phyloP scores from a whole-genome alignment of 2,113 vertebrate species.

The Corythaixoides concolor region DNA sequence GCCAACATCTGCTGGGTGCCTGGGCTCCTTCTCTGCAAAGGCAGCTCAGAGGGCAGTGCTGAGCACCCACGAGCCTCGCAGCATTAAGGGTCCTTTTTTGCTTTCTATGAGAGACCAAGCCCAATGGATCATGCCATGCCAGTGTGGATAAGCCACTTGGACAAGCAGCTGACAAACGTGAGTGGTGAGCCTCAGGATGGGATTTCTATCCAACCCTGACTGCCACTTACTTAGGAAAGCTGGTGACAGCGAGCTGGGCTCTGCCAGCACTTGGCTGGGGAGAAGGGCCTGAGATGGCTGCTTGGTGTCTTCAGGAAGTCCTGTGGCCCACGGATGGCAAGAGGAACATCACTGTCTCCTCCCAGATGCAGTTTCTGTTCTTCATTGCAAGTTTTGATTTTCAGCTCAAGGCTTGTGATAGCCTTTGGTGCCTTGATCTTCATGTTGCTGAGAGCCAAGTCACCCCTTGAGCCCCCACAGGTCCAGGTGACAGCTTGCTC shows the following conservation, averaged over 20 bases:
- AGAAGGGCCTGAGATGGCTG: not conserved
- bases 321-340: too few species aligned
- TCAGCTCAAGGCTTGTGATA: not conserved
- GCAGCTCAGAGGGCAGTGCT: fast-evolving
- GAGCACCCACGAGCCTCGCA: not conserved
- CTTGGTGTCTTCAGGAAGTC: not conserved
- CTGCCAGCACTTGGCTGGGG: not conserved
- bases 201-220: not conserved
- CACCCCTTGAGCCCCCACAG: not conserved
- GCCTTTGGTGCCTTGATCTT: not conserved
- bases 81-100: fast-evolving
- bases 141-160: not conserved
- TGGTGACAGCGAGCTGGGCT: not conserved
- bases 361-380: not conserved
- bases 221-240: not conserved
- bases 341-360: not conserved
- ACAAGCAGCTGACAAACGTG: not conserved
- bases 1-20: not conserved
- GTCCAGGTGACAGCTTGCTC: not conserved
- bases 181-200: not conserved
- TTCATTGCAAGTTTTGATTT: not conserved
- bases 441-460: not conserved
- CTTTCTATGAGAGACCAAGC: not conserved
- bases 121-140: fast-evolving
- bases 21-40: not conserved